Evolutionary conservation across 2,888 invertebrate species (phyloP).

Genomic region (Malacosoma neustria): DNA sequence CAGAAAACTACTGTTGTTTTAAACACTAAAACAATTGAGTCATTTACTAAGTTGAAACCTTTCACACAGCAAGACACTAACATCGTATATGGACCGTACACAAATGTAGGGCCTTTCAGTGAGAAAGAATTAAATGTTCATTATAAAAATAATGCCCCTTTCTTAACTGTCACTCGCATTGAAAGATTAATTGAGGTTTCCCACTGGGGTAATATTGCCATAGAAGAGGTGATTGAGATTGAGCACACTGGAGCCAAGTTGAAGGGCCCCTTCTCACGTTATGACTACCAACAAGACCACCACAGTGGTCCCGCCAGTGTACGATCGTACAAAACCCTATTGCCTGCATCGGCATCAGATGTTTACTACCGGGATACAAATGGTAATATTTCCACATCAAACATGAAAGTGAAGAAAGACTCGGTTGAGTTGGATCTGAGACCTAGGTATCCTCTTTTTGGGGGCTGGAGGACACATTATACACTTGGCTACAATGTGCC

Average conservation of each 20-base stretch:
- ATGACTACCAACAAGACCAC: constrained; percentile 96
- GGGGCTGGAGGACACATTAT: constrained; percentile 99
- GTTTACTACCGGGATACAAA: constrained; percentile 98
- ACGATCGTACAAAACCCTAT: constrained; percentile 90
- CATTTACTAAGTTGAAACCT: constrained; percentile 88
- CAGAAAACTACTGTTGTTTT: constrained; percentile 89
- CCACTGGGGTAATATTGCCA: constrained; percentile 99
- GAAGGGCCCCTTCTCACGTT: constrained; percentile 96
- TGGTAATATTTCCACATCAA: constrained; percentile 98
- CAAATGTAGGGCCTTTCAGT: constrained; percentile 77
- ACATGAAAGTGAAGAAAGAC: constrained; percentile 90
- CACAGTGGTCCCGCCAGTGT: constrained; percentile 92
- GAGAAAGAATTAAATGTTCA: constrained; percentile 85
- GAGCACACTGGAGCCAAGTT: constrained; percentile 94
- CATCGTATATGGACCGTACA: constrained; percentile 93
- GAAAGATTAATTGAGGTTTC: constrained; percentile 95
- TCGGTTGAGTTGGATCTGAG: constrained; percentile 96
- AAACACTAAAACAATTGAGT: constrained; percentile 86
- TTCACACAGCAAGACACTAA: constrained; percentile 84
- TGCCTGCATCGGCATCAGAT: constrained; percentile 92
- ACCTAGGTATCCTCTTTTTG: constrained; percentile 97
- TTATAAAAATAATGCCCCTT: constrained; percentile 97
- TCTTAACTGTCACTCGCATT: constrained; percentile 92
- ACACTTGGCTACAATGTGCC: constrained; percentile 98
- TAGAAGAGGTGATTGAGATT: constrained; percentile 95